A percentile compares a stretch with the other conserved stretches of the same genome.
Evolutionary conservation across 2,888 invertebrate genomes (phyloP).

Genomic region (Creontiades dilutus): DNA sequence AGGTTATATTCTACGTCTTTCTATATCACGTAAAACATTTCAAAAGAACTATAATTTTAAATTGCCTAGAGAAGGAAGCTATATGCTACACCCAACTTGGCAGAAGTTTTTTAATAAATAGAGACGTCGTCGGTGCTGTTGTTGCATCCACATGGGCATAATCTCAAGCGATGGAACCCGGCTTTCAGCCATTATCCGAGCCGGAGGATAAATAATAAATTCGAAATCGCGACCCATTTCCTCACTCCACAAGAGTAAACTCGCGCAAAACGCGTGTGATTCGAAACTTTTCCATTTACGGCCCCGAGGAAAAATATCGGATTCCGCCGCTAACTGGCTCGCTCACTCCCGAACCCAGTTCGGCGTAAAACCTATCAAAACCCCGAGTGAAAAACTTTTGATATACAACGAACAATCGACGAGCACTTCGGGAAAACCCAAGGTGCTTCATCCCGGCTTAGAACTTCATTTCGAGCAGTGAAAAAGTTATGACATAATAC

Average conservation of each 20-base stretch:
- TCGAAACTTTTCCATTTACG: slow-evolving; percentile 54
- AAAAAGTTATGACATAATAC: slow-evolving; percentile 59
- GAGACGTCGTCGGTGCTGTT: too few relatives aligned
- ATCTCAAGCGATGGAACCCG: too few relatives aligned
- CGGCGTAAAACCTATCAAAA: slow-evolving; percentile 51
- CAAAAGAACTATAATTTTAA: too few relatives aligned
- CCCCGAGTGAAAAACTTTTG: slow-evolving; percentile 54
- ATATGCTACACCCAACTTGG: too few relatives aligned
- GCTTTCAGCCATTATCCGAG: too few relatives aligned
- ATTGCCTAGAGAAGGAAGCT: too few relatives aligned
- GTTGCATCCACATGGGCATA: too few relatives aligned
- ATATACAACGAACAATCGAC: slow-evolving; percentile 50
- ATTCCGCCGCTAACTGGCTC: slow-evolving; percentile 45
- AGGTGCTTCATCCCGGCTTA: slow-evolving; percentile 55
- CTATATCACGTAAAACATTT: too few relatives aligned
- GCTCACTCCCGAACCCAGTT: background rate
- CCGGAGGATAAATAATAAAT: background rate
- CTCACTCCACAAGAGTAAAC: background rate
- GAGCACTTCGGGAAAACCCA: slow-evolving; percentile 28
- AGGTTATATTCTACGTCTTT: too few relatives aligned
- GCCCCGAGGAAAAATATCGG: slow-evolving; percentile 24
- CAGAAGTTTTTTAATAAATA: too few relatives aligned
- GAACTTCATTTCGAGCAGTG: slow-evolving; percentile 52
- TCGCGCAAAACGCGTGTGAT: background rate
- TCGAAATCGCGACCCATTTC: background rate